phyloP scores from a whole-genome alignment of 2,888 invertebrate genomes.

The Eupithecia vulgata region DNA sequence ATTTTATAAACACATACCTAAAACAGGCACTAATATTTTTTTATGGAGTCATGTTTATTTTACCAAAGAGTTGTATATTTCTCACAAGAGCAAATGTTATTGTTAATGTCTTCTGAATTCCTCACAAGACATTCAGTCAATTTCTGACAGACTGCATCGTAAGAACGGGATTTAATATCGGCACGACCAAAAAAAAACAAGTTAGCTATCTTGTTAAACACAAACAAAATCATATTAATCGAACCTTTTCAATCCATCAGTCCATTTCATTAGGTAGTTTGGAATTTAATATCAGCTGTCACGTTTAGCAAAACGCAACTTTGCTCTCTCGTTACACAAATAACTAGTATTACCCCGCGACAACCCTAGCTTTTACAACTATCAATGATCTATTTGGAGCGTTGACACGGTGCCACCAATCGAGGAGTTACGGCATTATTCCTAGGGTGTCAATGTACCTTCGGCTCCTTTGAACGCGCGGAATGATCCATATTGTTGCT shows the following conservation, averaged over 20 bases:
- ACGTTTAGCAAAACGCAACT: neutral
- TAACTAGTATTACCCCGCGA: neutral
- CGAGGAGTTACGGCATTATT: slow-evolving; percentile 34
- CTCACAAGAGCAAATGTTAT: neutral
- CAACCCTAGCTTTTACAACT: slow-evolving; percentile 27
- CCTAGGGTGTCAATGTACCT: slow-evolving; percentile 57
- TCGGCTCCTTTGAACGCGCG: slow-evolving; percentile 66
- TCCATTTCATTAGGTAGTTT: no score
- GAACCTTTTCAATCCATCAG: no score
- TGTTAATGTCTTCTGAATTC: neutral
- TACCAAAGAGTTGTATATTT: neutral
- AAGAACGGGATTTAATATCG: neutral
- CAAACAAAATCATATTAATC: no score
- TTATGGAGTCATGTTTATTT: no score
- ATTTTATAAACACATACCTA: neutral
- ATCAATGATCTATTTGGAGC: slow-evolving; percentile 31
- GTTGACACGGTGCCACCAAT: slow-evolving; percentile 42
- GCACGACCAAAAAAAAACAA: neutral
- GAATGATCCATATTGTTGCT: slow-evolving; percentile 64
- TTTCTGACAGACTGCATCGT: neutral
- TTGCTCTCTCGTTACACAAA: neutral
- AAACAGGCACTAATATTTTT: neutral
- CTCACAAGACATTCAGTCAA: neutral
- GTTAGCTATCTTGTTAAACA: no score
- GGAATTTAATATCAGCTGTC: neutral